These are phyloP conservation scores for Hippopotamus amphibius DNA, from an alignment of 2,113 vertebrate species.

Conservation along the genomic window DNA sequence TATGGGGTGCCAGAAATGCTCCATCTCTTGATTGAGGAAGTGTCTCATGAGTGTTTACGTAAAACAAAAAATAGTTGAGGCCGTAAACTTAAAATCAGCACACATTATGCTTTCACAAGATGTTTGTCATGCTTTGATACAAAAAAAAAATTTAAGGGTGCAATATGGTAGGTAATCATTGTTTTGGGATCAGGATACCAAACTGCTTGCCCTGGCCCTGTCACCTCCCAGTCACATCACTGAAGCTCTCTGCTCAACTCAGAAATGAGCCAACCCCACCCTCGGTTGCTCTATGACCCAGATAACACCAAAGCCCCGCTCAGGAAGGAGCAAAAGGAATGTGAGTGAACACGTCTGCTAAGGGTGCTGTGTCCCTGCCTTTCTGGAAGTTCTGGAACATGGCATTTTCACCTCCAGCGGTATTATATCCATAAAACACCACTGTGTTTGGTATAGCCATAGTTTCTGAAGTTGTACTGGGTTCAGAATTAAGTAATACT, in stretches of 20 bases:
- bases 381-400: background rate
- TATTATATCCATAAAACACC: background rate
- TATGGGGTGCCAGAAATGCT: background rate
- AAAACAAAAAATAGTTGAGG: background rate
- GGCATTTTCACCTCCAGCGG: background rate
- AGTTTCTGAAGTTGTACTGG: slow-evolving; percentile 4
- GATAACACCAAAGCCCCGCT: rapidly evolving
- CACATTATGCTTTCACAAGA: background rate
- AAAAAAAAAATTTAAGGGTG: background rate
- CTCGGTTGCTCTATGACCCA: background rate
- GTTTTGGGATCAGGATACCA: background rate
- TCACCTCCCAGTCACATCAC: background rate
- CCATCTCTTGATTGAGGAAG: background rate
- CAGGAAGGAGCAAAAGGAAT: background rate
- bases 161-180: background rate
- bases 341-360: too few relatives aligned
- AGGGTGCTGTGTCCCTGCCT: background rate
- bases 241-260: background rate
- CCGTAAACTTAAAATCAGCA: background rate
- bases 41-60: background rate
- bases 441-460: background rate
- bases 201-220: background rate
- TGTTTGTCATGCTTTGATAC: background rate
- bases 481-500: slow-evolving; percentile 58
- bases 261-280: background rate